Percentiles rank a stretch among this genome's conserved stretches.
Evolutionary conservation across 2,113 vertebrate genomes (phyloP).

Genomic region (Apodemus speciosus): DNA sequence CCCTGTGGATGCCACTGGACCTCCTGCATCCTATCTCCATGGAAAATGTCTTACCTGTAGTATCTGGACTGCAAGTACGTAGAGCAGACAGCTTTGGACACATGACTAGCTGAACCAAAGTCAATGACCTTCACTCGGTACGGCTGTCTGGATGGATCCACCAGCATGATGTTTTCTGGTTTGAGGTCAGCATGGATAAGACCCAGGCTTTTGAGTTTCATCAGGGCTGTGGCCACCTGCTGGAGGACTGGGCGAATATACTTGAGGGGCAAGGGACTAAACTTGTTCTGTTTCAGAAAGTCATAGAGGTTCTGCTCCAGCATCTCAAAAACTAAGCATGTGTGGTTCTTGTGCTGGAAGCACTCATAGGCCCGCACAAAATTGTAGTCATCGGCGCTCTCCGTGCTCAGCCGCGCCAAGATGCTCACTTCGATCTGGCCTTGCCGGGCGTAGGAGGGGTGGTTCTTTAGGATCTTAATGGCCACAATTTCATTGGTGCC

Average conservation of each 20-base stretch:
- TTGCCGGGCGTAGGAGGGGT: slow-evolving; percentile 97
- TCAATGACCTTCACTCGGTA: slow-evolving; percentile 99
- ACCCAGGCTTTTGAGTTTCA: slow-evolving; percentile 98
- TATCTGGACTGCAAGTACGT: slow-evolving; percentile 99
- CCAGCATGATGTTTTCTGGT: slow-evolving; percentile 99
- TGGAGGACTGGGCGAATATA: slow-evolving; percentile 98
- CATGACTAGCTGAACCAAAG: slow-evolving; percentile 98
- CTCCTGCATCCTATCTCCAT: not conserved
- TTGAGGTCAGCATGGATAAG: slow-evolving; percentile 99
- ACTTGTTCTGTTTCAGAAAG: slow-evolving; percentile 99
- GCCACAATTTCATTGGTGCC: slow-evolving; percentile 99
- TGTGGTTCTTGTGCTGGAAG: slow-evolving; percentile 99
- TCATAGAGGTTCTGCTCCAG: slow-evolving; percentile 99
- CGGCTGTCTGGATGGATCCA: slow-evolving; percentile 96
- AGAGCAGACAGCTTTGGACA: slow-evolving; percentile 99
- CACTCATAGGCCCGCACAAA: slow-evolving; percentile 98
- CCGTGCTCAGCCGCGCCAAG: slow-evolving; percentile 96
- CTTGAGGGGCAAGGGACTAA: slow-evolving; percentile 97
- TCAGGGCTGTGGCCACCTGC: slow-evolving; percentile 97
- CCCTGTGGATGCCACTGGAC: not conserved
- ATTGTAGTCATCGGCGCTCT: slow-evolving; percentile 98
- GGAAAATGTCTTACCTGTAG: slow-evolving; percentile 91
- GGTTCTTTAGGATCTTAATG: slow-evolving; percentile 99
- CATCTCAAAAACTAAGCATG: slow-evolving; percentile 99
- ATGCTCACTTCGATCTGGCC: slow-evolving; percentile 99